Evolutionary conservation across 2,888 invertebrate genomes (phyloP), one percentile per base, ranked within the genome.

Genomic region (Neuroscelio doddi): DNA sequence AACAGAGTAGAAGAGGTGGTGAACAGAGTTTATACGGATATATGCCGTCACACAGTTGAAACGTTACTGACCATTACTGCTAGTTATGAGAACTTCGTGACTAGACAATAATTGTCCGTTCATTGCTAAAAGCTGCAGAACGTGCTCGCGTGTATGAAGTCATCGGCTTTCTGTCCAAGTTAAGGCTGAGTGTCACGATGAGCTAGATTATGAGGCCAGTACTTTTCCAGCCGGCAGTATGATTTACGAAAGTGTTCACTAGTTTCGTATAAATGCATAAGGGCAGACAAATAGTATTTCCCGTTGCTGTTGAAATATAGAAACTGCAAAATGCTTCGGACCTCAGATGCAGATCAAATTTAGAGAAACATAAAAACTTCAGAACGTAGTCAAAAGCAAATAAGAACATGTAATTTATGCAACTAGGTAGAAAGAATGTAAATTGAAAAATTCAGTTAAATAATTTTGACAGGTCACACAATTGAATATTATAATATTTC

Each of bases 221-320:
- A 72, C 68, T 77, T 76, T 68, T 61, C 39, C 72, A 8, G 32
- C 32, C 34, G n/a, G n/a, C n/a, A n/a, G n/a, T 34, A 44, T 77
- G 75, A 79, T 76, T 77, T 76, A 76, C 70, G 63, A 72, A 30
- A 68, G 61, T 67, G 71, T 26, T 34, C 52, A 42, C 30, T 24
- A 34, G 44, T 44, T 44, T 44, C 24, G 73, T 72, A 73, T 68
- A 73, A 75, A 75, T 71, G 74, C 71, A 58, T 68, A 66, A 69
- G 70, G 75, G 72, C 74, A 73, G 77, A 77, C 73, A 76, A 78
- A 79, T n/a, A n/a, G n/a, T 75, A 69, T 77, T 70, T 69, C 68
- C 69, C 64, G 47, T 42, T 63, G 72, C 69, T 73, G 68, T 72
- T 75, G 72, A 73, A 77, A 75, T 72, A 68, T 66, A 71, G 67